Percentiles rank a stretch among this genome's conserved stretches.
These are phyloP conservation scores for Drepana falcataria DNA, from an alignment of 2,888 invertebrate species.

Conservation along the genomic window DNA sequence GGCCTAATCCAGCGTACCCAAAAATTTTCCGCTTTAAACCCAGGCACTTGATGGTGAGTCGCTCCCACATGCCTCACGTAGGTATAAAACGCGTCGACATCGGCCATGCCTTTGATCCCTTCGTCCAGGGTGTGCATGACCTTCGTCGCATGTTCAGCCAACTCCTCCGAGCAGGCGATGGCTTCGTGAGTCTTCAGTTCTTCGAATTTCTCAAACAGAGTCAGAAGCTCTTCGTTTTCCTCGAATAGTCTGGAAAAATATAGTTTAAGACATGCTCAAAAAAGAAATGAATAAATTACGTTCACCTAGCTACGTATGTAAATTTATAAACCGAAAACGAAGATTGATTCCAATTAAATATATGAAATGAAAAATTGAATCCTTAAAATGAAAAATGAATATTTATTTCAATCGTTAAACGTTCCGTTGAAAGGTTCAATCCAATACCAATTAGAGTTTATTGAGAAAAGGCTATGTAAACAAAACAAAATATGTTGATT, in stretches of 20 bases:
- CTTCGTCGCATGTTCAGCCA: constrained; percentile 91
- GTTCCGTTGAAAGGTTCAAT: too few relatives aligned
- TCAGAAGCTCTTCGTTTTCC: constrained; percentile 86
- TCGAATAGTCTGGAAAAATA: constrained; percentile 86
- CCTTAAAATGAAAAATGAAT: too few relatives aligned
- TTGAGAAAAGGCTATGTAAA: too few relatives aligned
- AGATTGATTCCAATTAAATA: too few relatives aligned
- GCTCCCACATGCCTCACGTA: constrained; percentile 89
- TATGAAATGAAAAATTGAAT: too few relatives aligned
- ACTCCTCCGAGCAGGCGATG: constrained; percentile 86
- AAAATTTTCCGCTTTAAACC: constrained; percentile 90
- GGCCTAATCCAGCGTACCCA: constrained; percentile 81
- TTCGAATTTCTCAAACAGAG: constrained; percentile 87
- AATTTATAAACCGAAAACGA: too few relatives aligned
- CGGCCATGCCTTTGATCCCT: constrained; percentile 89
- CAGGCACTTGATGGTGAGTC: constrained; percentile 88
- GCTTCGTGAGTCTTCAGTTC: constrained; percentile 86
- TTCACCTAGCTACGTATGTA: too few relatives aligned
- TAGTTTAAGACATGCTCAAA: neutral
- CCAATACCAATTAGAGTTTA: too few relatives aligned
- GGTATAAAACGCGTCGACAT: constrained; percentile 88
- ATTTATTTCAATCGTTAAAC: too few relatives aligned
- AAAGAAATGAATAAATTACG: too few relatives aligned
- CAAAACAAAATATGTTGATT: too few relatives aligned
- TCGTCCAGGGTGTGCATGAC: constrained; percentile 94